Percentiles rank a stretch among this genome's conserved stretches.
These are phyloP conservation scores for Rattus rattus DNA, from an alignment of 2,113 vertebrate species.

Conservation along the genomic window DNA sequence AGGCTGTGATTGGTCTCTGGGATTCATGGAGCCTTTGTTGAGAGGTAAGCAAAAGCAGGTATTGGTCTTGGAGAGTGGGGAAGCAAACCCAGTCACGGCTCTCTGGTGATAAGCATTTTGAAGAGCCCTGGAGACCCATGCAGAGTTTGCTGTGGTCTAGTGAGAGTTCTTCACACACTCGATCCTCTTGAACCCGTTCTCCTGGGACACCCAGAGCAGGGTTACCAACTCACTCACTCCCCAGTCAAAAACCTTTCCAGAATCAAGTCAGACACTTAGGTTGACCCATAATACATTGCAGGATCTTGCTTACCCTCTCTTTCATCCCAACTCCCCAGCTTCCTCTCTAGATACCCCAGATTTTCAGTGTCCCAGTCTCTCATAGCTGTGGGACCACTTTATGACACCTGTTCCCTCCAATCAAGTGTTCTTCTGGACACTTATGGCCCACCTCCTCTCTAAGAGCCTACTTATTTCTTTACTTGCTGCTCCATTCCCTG, in stretches of 20 bases:
- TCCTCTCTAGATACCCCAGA: not conserved
- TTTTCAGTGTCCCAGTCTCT: not conserved
- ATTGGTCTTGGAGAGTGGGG: accelerated
- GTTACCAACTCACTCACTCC: not conserved
- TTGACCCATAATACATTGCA: not conserved
- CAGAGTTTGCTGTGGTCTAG: not conserved
- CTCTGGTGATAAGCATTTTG: not conserved
- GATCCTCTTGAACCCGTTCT: not conserved
- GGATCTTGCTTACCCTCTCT: too few relatives aligned
- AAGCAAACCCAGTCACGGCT: not conserved
- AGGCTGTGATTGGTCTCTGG: too few relatives aligned
- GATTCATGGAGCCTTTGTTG: not conserved
- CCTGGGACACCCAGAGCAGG: not conserved
- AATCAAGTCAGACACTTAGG: not conserved
- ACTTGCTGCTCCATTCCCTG: not conserved
- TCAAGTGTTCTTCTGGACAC: too few relatives aligned
- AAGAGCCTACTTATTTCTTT: not conserved
- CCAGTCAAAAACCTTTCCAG: not conserved
- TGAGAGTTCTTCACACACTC: not conserved
- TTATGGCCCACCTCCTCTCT: not conserved
- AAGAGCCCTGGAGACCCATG: not conserved
- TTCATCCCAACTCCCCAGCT: accelerated
- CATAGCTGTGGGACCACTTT: not conserved
- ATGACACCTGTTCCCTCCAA: not conserved
- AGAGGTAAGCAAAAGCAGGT: not conserved